These are phyloP conservation scores for Pocillopora grandis DNA, from an alignment of 92 coral and sea anemone species.

Conservation along the genomic window DNA sequence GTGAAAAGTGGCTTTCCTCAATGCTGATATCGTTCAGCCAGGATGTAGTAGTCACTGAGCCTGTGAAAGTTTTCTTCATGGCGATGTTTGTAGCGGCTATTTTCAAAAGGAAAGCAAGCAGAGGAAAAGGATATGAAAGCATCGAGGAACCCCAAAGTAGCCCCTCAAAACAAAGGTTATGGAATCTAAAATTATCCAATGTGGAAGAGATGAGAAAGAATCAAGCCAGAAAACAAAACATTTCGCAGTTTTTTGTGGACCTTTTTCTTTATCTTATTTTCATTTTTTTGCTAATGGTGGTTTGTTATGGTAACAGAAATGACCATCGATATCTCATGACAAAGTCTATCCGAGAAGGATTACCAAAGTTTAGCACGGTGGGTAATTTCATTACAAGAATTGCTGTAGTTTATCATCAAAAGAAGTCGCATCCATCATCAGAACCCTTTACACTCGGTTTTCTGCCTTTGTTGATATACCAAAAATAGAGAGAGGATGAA, in stretches of 20 bases:
- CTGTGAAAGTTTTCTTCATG: conserved; percentile 71
- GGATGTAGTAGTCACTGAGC: conserved; percentile 73
- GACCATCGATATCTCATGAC: conserved; percentile 56
- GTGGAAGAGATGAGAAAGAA: conserved; percentile 33
- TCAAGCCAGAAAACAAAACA: conserved; percentile 22
- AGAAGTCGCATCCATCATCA: no score
- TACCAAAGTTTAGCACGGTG: conserved; percentile 39
- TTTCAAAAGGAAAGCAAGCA: conserved; percentile 25
- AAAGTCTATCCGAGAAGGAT: conserved; percentile 53
- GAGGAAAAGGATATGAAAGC: not conserved
- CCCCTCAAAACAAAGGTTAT: not conserved
- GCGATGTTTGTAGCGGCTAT: conserved; percentile 70
- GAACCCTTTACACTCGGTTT: no score
- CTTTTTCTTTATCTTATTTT: conserved; percentile 45
- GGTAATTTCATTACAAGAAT: not conserved
- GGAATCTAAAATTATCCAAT: conserved; percentile 13
- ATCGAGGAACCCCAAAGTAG: not conserved
- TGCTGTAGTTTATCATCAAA: no score
- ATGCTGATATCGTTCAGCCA: conserved; percentile 77
- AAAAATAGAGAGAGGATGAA: no score
- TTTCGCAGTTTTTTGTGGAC: conserved; percentile 37
- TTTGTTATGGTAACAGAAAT: conserved; percentile 57
- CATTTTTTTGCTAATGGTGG: conserved; percentile 42
- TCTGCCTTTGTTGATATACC: no score
- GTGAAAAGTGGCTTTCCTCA: conserved; percentile 86